Evolutionary conservation across 2,113 vertebrate species (phyloP).

Genomic region (Anguilla japonica): DNA sequence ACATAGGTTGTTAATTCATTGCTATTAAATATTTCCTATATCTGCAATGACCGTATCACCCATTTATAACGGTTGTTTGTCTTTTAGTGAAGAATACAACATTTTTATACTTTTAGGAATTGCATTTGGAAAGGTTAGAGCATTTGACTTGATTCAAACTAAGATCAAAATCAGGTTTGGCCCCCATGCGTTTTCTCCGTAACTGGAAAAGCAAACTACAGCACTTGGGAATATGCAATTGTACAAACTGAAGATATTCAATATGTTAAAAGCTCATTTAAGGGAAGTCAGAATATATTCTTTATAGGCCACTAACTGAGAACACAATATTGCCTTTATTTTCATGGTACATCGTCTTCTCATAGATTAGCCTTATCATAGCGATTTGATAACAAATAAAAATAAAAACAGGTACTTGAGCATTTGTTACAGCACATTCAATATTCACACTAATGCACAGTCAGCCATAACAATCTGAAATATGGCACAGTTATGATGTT

Average conservation of each 20-base stretch:
- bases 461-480: background rate
- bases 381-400: background rate
- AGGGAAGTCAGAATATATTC: background rate
- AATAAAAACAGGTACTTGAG: background rate
- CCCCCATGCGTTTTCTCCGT: constrained; percentile 27
- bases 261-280: constrained; percentile 4
- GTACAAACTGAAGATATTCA: background rate
- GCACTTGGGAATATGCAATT: constrained; percentile 1
- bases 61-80: constrained; percentile 70
- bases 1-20: constrained; percentile 91
- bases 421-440: background rate
- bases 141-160: constrained; percentile 60
- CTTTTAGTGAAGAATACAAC: constrained; percentile 81
- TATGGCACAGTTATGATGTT: background rate
- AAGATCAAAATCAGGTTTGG: constrained; percentile 60
- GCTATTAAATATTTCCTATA: constrained; percentile 89
- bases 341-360: background rate
- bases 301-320: background rate
- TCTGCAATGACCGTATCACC: constrained; percentile 75
- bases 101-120: constrained; percentile 89
- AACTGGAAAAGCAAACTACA: constrained; percentile 17
- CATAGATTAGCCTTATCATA: background rate
- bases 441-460: background rate
- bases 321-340: background rate
- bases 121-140: constrained; percentile 94